phyloP scores from a whole-genome alignment of 2,113 vertebrate genomes.

The Neolamprologus ventralis region DNA sequence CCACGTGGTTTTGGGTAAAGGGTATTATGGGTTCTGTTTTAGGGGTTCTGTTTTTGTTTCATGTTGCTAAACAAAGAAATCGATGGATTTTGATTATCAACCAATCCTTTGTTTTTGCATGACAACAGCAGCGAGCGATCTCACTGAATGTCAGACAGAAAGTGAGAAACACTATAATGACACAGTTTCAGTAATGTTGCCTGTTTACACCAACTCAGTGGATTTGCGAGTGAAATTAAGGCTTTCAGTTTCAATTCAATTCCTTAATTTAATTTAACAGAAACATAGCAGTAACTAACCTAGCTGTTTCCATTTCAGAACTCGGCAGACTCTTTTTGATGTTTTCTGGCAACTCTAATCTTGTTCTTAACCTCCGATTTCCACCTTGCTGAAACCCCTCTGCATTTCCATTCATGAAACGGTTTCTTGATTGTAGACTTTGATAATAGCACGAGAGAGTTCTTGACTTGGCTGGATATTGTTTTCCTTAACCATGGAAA shows the following conservation, averaged over 20 bases:
- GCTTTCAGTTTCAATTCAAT: not conserved
- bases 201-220: not conserved
- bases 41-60: not conserved
- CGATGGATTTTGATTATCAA: not conserved
- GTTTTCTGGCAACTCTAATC: not conserved
- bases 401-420: not conserved
- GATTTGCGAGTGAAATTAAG: not conserved
- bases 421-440: not conserved
- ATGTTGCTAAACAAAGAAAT: not conserved
- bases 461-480: not conserved
- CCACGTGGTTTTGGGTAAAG: fast-evolving
- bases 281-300: not conserved
- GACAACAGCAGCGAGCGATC: too few relatives aligned
- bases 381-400: not conserved
- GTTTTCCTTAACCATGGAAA: not conserved
- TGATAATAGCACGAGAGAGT: not conserved
- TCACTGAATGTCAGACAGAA: not conserved
- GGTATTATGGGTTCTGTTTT: not conserved
- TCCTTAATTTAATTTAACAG: not conserved
- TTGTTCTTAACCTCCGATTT: not conserved
- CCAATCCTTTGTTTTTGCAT: not conserved
- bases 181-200: not conserved
- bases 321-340: not conserved
- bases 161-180: not conserved
- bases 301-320: not conserved